These are phyloP conservation scores for Varanus salvator DNA, from an alignment of 2,113 vertebrate genomes.

Conservation along the genomic window DNA sequence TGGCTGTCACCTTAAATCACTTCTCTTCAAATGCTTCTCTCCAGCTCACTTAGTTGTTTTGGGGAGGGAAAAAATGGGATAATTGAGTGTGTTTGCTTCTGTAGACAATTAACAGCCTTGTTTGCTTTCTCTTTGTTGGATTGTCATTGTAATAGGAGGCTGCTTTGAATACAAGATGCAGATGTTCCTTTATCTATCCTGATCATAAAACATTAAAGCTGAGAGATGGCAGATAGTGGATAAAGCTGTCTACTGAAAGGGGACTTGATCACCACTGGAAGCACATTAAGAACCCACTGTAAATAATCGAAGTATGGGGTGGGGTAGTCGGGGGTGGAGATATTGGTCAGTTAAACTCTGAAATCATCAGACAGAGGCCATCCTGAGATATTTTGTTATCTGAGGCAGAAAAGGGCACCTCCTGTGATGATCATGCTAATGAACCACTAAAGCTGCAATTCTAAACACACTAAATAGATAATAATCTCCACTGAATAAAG, in stretches of 20 bases:
- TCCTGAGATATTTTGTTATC: not conserved
- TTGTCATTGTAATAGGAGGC: slow-evolving; percentile 11
- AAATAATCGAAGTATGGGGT: not conserved
- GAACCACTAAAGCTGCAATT: not conserved
- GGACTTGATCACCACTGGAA: not conserved
- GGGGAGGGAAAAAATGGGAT: not conserved
- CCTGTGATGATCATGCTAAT: not conserved
- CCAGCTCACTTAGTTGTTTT: not conserved
- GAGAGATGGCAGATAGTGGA: not conserved
- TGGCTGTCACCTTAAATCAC: slow-evolving; percentile 16
- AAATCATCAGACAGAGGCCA: not conserved
- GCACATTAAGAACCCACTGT: not conserved
- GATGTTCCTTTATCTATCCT: slow-evolving; percentile 15
- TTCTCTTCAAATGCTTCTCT: slow-evolving; percentile 3
- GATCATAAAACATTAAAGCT: slow-evolving; percentile 1
- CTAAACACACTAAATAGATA: not conserved
- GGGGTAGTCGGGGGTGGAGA: not conserved
- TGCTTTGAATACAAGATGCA: slow-evolving; percentile 20
- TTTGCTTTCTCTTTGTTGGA: slow-evolving; percentile 29
- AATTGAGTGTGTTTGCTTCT: slow-evolving; percentile 19
- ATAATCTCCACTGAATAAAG: too few relatives aligned
- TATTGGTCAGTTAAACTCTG: not conserved
- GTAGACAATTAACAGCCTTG: slow-evolving; percentile 28
- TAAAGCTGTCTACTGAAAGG: not conserved
- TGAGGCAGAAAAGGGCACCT: not conserved